A percentile compares a stretch with the other conserved stretches of the same genome.
These are phyloP conservation scores for Lamprotornis superbus DNA, from an alignment of 2,113 vertebrate species.

Conservation along the genomic window DNA sequence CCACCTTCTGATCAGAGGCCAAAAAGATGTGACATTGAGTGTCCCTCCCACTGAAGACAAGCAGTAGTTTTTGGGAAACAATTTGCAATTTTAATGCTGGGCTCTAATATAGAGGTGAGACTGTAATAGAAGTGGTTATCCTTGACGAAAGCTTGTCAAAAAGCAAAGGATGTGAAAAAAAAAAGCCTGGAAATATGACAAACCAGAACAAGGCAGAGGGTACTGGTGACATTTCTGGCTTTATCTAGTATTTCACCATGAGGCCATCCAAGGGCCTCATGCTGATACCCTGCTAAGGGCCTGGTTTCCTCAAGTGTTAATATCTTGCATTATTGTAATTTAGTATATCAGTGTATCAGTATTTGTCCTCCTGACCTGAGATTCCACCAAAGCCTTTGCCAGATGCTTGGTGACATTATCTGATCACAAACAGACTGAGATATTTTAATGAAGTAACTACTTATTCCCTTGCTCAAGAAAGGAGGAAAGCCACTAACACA, in stretches of 20 bases:
- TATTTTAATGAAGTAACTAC: background rate
- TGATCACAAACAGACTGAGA: background rate
- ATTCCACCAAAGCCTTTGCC: background rate
- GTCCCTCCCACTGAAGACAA: background rate
- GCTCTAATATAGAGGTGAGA: background rate
- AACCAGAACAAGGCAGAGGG: background rate
- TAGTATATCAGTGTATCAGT: background rate
- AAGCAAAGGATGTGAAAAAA: background rate
- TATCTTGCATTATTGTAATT: background rate
- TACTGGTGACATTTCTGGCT: background rate
- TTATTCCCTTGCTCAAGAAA: background rate
- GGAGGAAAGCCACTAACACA: background rate
- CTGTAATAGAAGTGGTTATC: background rate
- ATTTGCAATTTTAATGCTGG: background rate
- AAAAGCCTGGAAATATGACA: background rate
- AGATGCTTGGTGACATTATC: slow-evolving; percentile 5
- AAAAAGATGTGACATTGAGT: background rate
- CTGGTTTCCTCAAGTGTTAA: background rate
- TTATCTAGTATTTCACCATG: background rate
- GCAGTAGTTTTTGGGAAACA: background rate
- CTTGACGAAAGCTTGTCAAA: background rate
- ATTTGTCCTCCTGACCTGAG: background rate
- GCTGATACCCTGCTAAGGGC: background rate
- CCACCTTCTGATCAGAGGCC: background rate
- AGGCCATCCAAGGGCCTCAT: background rate